These are phyloP conservation scores for Phoebastria nigripes DNA, from an alignment of 2,797 vertebrate genomes.

Conservation along the genomic window DNA sequence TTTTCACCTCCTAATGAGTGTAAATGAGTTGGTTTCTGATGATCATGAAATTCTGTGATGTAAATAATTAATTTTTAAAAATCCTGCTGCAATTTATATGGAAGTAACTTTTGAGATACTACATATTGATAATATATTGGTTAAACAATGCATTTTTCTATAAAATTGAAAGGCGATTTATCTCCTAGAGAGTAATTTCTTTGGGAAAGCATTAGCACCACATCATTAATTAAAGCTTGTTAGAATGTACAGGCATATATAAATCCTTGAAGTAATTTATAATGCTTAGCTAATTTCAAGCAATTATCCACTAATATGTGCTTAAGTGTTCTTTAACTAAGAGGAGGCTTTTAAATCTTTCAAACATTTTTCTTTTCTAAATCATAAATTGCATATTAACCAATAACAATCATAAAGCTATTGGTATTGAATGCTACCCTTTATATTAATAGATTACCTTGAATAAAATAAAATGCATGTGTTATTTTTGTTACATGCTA, in stretches of 20 bases:
- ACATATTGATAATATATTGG: slow-evolving; percentile 69
- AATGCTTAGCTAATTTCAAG: slow-evolving; percentile 78
- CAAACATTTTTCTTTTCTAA: slow-evolving; percentile 72
- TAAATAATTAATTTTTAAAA: not conserved
- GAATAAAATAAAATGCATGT: not conserved
- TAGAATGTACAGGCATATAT: slow-evolving; percentile 76
- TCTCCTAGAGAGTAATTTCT: slow-evolving; percentile 78
- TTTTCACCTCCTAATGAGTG: not conserved
- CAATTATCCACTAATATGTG: slow-evolving; percentile 80
- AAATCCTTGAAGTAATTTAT: slow-evolving; percentile 82
- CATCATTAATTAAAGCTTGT: slow-evolving; percentile 82
- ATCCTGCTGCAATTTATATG: not conserved
- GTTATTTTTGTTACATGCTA: not conserved
- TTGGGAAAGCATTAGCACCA: slow-evolving; percentile 76
- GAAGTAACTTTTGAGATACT: slow-evolving; percentile 8
- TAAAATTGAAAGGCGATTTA: slow-evolving; percentile 75
- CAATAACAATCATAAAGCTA: slow-evolving; percentile 42
- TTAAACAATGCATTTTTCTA: slow-evolving; percentile 69
- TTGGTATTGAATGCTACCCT: not conserved
- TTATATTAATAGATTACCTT: not conserved
- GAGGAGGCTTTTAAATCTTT: slow-evolving; percentile 75
- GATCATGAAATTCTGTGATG: not conserved
- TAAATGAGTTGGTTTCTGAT: slow-evolving; percentile 1
- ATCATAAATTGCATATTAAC: slow-evolving; percentile 70
- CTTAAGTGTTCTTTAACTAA: slow-evolving; percentile 80